Conservation (phyloP, 2,797 vertebrate genomes). For the Hyperoplus lanceolatus region DNA sequence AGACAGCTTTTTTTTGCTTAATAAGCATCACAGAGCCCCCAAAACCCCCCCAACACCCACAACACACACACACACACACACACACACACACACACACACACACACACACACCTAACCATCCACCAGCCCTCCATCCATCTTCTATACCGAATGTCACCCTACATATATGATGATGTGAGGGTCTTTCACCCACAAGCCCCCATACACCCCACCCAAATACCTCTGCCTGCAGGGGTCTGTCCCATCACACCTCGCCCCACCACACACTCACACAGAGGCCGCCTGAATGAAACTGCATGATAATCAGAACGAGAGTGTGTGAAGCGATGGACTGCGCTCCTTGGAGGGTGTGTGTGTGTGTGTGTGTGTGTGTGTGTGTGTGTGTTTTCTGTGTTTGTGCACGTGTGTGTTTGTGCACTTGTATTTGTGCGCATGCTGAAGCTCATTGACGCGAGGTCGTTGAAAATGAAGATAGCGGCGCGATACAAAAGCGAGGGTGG, state of each 20-base stretch:
- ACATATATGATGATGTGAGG: conserved; percentile 41
- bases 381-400: neutral
- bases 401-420: neutral
- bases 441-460: conserved; percentile 66
- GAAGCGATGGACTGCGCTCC: conserved; percentile 62
- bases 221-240: conserved; percentile 32
- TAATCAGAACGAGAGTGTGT: conserved; percentile 65
- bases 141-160: conserved; percentile 45
- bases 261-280: conserved; percentile 4
- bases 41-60: neutral
- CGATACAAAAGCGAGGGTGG: conserved; percentile 75
- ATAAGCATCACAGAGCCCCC: conserved; percentile 51
- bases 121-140: conserved; percentile 34
- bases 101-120: neutral
- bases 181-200: conserved; percentile 1
- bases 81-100: conserved; percentile 6
- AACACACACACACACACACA: neutral
- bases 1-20: conserved; percentile 40
- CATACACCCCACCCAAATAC: conserved; percentile 29
- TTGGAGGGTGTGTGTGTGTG: conserved; percentile 49
- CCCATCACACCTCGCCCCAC: conserved; percentile 16
- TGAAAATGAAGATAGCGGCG: conserved; percentile 70
- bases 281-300: conserved; percentile 67
- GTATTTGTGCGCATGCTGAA: conserved; percentile 4
- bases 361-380: neutral